These are phyloP conservation scores for Botia almorhae DNA, from an alignment of 2,797 vertebrate species.

Conservation along the genomic window DNA sequence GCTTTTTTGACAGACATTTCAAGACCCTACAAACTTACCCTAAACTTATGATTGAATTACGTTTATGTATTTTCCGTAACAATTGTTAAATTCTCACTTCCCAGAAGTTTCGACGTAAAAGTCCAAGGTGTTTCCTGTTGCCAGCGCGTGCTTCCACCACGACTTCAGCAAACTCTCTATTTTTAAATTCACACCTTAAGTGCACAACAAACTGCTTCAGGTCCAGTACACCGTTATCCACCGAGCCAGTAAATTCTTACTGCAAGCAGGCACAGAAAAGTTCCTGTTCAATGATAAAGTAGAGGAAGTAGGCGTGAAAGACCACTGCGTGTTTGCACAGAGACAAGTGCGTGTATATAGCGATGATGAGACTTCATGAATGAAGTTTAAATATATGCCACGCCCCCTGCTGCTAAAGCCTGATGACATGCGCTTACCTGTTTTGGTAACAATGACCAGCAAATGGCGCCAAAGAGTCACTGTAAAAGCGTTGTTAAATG, in stretches of 20 bases:
- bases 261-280: too few species aligned
- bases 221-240: too few species aligned
- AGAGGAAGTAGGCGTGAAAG: too few species aligned
- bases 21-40: conserved; percentile 5
- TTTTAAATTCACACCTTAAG: not conserved
- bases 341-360: not conserved
- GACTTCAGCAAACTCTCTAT: too few species aligned
- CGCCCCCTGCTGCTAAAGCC: conserved; percentile 32
- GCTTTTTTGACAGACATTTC: not conserved
- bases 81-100: not conserved
- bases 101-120: not conserved
- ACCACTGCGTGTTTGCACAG: not conserved
- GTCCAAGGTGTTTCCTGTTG: not conserved
- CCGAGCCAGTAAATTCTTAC: too few species aligned
- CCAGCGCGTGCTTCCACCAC: too few species aligned
- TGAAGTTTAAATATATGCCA: conserved; percentile 31
- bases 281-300: too few species aligned
- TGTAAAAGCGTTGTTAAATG: not conserved
- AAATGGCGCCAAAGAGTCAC: conserved; percentile 42
- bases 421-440: not conserved
- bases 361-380: not conserved
- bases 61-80: not conserved
- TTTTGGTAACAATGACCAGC: not conserved
- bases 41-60: not conserved
- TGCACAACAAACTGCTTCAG: not conserved